Evolutionary conservation across 2,113 vertebrate species (phyloP), one percentile per base, ranked within the genome.

Genomic region (Dasyornis broadbenti): DNA sequence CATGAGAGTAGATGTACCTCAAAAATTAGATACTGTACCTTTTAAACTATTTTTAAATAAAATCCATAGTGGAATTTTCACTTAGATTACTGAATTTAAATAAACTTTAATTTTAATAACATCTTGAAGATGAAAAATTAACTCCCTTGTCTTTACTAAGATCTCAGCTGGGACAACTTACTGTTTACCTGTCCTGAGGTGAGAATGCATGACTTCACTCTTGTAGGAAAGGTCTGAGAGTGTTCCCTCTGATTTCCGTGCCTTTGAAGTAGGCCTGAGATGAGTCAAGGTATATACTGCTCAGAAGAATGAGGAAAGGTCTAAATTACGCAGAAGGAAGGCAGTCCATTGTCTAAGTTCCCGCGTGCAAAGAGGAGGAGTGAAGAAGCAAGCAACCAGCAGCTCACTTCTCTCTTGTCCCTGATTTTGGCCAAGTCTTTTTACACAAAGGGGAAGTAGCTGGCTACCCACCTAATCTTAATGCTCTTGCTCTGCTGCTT

Each of bases 261-360:
- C 53, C 94, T 97, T 96, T 95, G 85, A 95, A 96, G 90, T 76
- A 85, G 54, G 50, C 39, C 70, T 91, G 63, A 50, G 73, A 63
- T 94, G 95, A 96, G 45, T 95, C 95, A 95, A 89, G 59, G 49
- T 42, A 35, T 44, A 56, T 30, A n/a, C 31, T 64, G 42, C 69
- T 75, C 49, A 84, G 64, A 86, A 94, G 92, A 95, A 95, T 90
- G 87, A 93, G 79, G 75, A 86, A 94, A 90, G 75, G 40, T 86
- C 53, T 56, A 13, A 59, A 61, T 91, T 91, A 95, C 6, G 4
- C 63, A 94, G 82, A 70, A 90, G 84, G 86, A 94, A 69, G 77
- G 50, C 85, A 86, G 63, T 76, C 75, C 59, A 59, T 0, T 71
- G 66, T 90, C 63, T 54, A 52, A 68, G 81, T 77, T 80, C 47